A percentile compares a stretch with the other conserved stretches of the same genome.
Conservation (phyloP, 1,140 invertebrate genomes). For the Pseudomyrmex gracilis region DNA sequence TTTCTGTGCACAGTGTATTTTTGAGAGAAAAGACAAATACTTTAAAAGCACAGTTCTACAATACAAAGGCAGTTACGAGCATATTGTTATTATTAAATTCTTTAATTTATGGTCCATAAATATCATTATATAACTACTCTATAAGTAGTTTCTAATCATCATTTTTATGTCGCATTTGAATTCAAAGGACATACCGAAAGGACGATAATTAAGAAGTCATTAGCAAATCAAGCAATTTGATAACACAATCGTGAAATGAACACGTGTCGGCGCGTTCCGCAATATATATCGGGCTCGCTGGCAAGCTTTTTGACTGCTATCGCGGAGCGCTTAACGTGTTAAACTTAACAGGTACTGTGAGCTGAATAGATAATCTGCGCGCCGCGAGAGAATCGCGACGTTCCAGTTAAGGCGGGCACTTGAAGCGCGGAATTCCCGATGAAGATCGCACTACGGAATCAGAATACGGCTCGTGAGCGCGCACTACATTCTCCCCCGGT, state of each 20-base stretch:
- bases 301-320: constrained; percentile 21
- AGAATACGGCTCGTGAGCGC: constrained; percentile 20
- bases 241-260: not conserved
- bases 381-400: constrained; percentile 26
- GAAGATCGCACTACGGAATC: constrained; percentile 34
- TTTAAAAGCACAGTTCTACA: not conserved
- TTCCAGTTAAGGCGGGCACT: constrained; percentile 27
- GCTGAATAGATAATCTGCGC: constrained; percentile 48
- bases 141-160: too few relatives aligned
- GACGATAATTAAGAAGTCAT: not conserved
- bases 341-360: constrained; percentile 45
- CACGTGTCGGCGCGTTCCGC: constrained; percentile 9
- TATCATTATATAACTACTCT: too few relatives aligned
- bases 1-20: too few relatives aligned
- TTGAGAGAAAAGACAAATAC: not conserved
- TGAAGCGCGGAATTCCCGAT: constrained; percentile 21
- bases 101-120: not conserved
- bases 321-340: constrained; percentile 20
- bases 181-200: not conserved
- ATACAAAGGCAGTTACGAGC: not conserved
- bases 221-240: not conserved
- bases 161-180: not conserved
- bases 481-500: not conserved
- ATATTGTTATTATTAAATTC: too few relatives aligned
- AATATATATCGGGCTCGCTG: not conserved